Evolutionary conservation across 2,797 vertebrate species (phyloP).

Genomic region (Enteromius treurensis): DNA sequence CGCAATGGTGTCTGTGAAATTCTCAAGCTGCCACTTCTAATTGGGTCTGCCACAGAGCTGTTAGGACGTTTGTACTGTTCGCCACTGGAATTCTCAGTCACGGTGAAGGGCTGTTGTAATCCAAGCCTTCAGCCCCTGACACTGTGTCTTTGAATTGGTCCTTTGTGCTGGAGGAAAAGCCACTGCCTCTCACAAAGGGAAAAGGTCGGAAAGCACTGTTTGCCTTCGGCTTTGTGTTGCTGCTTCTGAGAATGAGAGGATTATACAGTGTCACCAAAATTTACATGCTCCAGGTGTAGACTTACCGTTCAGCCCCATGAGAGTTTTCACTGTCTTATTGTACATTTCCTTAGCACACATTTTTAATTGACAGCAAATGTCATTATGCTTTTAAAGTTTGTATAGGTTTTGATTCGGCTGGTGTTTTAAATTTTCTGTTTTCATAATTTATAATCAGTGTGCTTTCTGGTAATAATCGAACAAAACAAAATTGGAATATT

Average conservation of each 20-base stretch:
- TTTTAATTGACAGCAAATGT: neutral
- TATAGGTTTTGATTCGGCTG: neutral
- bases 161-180: constrained; percentile 69
- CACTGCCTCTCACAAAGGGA: constrained; percentile 47
- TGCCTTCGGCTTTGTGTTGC: constrained; percentile 60
- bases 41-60: constrained; percentile 37
- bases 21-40: constrained; percentile 40
- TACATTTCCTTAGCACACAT: constrained; percentile 21
- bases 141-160: constrained; percentile 66
- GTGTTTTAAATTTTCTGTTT: neutral
- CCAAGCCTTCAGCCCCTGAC: constrained; percentile 64
- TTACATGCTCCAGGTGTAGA: constrained; percentile 55
- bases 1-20: constrained; percentile 46
- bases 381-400: neutral
- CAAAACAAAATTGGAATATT: neutral
- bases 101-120: constrained; percentile 64
- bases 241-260: constrained; percentile 57
- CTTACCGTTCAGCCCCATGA: constrained; percentile 16
- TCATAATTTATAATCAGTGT: neutral
- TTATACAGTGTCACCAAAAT: constrained; percentile 51
- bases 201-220: constrained; percentile 58
- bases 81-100: constrained; percentile 65
- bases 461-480: neutral
- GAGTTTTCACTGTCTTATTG: neutral
- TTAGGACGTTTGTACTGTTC: constrained; percentile 47